phyloP scores from a whole-genome alignment of 2,888 invertebrate genomes.

The Archips xylosteana region DNA sequence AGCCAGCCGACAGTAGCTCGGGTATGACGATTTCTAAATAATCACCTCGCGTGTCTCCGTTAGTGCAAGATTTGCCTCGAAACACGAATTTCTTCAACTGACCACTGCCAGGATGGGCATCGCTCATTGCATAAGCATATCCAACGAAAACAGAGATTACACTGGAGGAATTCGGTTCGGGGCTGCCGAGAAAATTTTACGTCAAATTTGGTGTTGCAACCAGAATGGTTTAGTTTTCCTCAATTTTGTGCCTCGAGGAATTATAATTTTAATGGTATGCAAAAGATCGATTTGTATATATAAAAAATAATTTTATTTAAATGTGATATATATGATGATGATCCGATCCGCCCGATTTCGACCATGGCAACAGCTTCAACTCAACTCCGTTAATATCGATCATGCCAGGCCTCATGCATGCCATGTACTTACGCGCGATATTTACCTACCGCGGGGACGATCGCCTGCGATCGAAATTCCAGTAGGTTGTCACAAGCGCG shows the following conservation, averaged over 20 bases:
- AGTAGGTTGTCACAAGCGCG: too few relatives aligned
- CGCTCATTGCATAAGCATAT: slow-evolving; percentile 82
- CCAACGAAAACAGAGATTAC: slow-evolving; percentile 45
- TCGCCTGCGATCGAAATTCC: too few relatives aligned
- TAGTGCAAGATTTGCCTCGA: slow-evolving; percentile 87
- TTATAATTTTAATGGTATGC: neutral
- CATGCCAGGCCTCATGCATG: too few relatives aligned
- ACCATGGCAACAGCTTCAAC: too few relatives aligned
- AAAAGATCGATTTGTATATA: neutral
- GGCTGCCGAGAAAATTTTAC: slow-evolving; percentile 25
- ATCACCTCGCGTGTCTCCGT: slow-evolving; percentile 88
- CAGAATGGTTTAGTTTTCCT: slow-evolving; percentile 31
- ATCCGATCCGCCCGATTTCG: too few relatives aligned
- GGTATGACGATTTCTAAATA: slow-evolving; percentile 93
- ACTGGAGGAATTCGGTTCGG: slow-evolving; percentile 12
- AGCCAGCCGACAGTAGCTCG: slow-evolving; percentile 93
- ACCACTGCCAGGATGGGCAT: slow-evolving; percentile 78
- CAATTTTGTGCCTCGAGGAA: neutral
- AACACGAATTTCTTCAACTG: slow-evolving; percentile 94
- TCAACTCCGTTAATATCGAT: too few relatives aligned
- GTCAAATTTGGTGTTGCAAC: slow-evolving; percentile 42
- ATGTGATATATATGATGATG: too few relatives aligned
- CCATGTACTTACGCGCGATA: too few relatives aligned
- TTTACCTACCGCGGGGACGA: too few relatives aligned
- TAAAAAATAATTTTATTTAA: too few relatives aligned